Conservation (phyloP, 2,888 invertebrate species). For the Drosophila mimica region DNA sequence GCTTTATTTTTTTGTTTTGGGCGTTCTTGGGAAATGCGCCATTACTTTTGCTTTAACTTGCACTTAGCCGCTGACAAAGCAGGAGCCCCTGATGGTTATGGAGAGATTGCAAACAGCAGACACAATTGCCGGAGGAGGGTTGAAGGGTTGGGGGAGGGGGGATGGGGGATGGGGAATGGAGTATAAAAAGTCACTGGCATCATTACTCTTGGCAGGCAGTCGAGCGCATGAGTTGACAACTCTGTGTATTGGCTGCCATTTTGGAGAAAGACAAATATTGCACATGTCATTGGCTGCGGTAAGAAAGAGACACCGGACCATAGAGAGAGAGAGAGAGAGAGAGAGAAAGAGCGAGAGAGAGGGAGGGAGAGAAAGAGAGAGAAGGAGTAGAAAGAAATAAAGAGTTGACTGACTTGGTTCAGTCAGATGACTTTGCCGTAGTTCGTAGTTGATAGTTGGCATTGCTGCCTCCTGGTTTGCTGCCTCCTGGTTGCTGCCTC, state of each 20-base stretch:
- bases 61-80: conserved; percentile 75
- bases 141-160: background rate
- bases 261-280: conserved; percentile 69
- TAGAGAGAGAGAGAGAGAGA: no score
- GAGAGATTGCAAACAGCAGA: conserved; percentile 11
- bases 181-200: conserved; percentile 44
- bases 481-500: conserved; percentile 19
- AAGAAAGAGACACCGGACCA: conserved; percentile 9
- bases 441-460: conserved; percentile 34
- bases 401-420: conserved; percentile 17
- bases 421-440: conserved; percentile 30
- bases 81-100: conserved; percentile 30
- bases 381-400: background rate
- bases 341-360: conserved; percentile 4
- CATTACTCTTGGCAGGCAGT: conserved; percentile 72
- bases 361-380: background rate
- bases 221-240: conserved; percentile 72
- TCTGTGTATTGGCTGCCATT: conserved; percentile 70
- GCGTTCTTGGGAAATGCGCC: conserved; percentile 42
- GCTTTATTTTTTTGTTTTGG: background rate
- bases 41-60: conserved; percentile 75
- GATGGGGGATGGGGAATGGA: conserved; percentile 3
- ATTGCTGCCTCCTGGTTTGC: conserved; percentile 18
- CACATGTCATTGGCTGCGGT: conserved; percentile 70
- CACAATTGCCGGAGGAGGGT: background rate